Percentiles rank a stretch among this genome's conserved stretches.
Conservation (phyloP, 1,140 invertebrate genomes). For the Euwallacea fornicatus region DNA sequence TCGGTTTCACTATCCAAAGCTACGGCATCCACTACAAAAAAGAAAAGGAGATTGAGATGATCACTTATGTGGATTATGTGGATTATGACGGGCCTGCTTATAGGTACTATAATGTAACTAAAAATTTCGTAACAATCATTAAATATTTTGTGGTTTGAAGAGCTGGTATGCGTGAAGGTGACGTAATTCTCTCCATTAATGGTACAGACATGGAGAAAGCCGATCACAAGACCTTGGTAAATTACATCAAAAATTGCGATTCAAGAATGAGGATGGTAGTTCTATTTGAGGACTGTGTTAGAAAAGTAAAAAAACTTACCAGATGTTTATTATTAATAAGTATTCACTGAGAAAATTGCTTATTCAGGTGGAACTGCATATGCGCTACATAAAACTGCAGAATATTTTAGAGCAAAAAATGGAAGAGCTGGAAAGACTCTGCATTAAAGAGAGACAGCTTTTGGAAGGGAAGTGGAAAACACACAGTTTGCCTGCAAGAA, state of each 20-base stretch:
- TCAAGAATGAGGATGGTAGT: slow-evolving; percentile 92
- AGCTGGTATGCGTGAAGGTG: slow-evolving; percentile 91
- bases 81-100: slow-evolving; percentile 88
- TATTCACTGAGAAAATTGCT: not conserved
- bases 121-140: not conserved
- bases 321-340: not conserved
- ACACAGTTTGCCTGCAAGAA: slow-evolving; percentile 79
- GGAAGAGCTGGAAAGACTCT: slow-evolving; percentile 80
- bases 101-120: slow-evolving; percentile 44
- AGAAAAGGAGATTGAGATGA: slow-evolving; percentile 87
- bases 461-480: slow-evolving; percentile 85
- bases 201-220: slow-evolving; percentile 89
- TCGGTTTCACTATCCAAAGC: slow-evolving; percentile 92
- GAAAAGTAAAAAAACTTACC: slow-evolving; percentile 63
- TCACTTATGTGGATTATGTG: slow-evolving; percentile 96
- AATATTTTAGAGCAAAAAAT: slow-evolving; percentile 83
- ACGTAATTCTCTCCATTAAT: slow-evolving; percentile 94
- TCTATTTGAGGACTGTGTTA: slow-evolving; percentile 91
- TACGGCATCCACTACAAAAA: slow-evolving; percentile 95
- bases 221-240: slow-evolving; percentile 87
- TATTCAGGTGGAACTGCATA: slow-evolving; percentile 78
- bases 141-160: slow-evolving; percentile 41
- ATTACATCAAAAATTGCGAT: slow-evolving; percentile 88
- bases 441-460: slow-evolving; percentile 79
- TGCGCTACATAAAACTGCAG: slow-evolving; percentile 88